phyloP scores from a whole-genome alignment of 2,888 invertebrate genomes.

The Horisme vitalbata region DNA sequence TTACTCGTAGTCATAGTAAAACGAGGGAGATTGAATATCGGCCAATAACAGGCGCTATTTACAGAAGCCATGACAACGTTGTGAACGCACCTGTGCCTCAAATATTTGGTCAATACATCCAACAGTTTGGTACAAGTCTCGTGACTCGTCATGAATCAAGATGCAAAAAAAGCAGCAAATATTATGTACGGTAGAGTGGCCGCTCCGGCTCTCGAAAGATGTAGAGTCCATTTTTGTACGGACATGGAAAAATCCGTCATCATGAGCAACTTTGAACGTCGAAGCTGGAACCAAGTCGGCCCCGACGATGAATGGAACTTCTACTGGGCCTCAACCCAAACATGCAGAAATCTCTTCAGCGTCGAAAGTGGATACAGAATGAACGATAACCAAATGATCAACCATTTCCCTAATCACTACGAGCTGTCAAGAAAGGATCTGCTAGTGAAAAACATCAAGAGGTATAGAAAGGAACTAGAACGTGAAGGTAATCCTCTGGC shows the following conservation, averaged over 20 bases:
- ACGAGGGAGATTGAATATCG: conserved; percentile 53
- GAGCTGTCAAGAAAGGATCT: conserved; percentile 98
- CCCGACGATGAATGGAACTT: conserved; percentile 98
- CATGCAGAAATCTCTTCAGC: conserved; percentile 93
- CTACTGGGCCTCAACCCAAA: conserved; percentile 96
- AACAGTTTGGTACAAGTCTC: conserved; percentile 34
- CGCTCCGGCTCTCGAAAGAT: conserved; percentile 67
- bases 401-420: conserved; percentile 97
- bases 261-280: conserved; percentile 60
- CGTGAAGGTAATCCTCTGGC: conserved; percentile 94
- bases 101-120: conserved; percentile 53
- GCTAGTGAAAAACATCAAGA: conserved; percentile 96
- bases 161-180: conserved; percentile 59
- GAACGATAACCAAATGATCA: conserved; percentile 95
- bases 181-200: conserved; percentile 75
- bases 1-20: conserved; percentile 70
- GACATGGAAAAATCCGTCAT: conserved; percentile 61
- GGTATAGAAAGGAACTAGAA: conserved; percentile 96
- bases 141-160: conserved; percentile 54
- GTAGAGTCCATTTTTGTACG: conserved; percentile 68
- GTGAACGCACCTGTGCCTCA: conserved; percentile 48
- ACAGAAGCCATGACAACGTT: conserved; percentile 57
- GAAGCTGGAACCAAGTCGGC: conserved; percentile 89
- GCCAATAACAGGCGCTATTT: conserved; percentile 57
- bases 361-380: conserved; percentile 60